Evolutionary conservation across 2,797 vertebrate genomes (phyloP).

Genomic region (Phoxinus dragarum): DNA sequence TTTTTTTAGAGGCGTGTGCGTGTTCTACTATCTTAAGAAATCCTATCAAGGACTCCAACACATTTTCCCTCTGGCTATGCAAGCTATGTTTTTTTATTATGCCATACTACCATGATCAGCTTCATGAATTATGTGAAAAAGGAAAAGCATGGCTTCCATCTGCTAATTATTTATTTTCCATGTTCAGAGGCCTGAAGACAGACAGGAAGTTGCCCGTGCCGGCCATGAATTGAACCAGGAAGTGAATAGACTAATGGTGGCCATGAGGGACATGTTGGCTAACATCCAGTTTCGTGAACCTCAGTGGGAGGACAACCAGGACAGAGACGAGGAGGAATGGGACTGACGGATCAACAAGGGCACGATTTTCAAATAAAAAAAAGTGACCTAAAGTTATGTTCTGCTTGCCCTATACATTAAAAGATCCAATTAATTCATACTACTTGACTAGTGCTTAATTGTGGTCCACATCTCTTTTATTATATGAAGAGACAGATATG

Average conservation of each 20-base stretch:
- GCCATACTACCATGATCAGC: neutral
- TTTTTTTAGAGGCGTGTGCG: neutral
- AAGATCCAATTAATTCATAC: neutral
- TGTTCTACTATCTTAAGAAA: neutral
- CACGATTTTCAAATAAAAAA: neutral
- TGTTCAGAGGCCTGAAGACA: conserved; percentile 81
- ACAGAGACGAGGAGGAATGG: conserved; percentile 88
- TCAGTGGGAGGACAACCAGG: conserved; percentile 86
- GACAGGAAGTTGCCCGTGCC: conserved; percentile 84
- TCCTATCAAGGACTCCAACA: neutral
- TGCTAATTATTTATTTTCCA: conserved; percentile 65
- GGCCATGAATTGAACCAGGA: conserved; percentile 92
- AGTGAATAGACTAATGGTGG: conserved; percentile 94
- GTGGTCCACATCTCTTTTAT: neutral
- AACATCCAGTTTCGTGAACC: conserved; percentile 97
- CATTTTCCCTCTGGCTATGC: neutral
- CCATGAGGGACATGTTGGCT: conserved; percentile 97
- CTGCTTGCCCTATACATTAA: neutral
- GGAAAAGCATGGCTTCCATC: neutral
- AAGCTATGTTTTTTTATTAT: neutral
- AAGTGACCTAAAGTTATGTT: neutral
- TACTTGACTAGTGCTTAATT: neutral
- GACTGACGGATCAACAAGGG: conserved; percentile 74
- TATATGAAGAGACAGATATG: neutral
- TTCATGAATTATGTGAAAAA: neutral